Conservation (phyloP, 2,797 vertebrate species). For the Lacerta viridis region DNA sequence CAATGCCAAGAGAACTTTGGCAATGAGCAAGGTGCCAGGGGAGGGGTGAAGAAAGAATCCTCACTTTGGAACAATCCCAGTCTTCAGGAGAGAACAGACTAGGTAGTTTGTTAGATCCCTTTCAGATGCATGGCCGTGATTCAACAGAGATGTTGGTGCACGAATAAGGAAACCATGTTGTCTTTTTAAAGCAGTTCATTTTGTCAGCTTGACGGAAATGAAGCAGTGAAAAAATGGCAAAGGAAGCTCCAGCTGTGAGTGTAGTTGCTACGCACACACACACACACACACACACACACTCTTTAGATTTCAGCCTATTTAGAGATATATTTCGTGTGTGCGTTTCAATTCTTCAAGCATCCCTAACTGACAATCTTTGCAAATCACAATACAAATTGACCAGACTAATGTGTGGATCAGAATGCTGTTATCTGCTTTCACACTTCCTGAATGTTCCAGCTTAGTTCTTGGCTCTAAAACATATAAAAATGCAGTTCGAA, state of each 20-base stretch:
- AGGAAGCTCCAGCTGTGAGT: constrained; percentile 4
- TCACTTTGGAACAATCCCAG: background rate
- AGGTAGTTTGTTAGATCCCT: background rate
- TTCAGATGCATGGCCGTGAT: background rate
- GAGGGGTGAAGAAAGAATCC: background rate
- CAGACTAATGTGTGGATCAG: too few species aligned
- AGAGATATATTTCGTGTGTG: background rate
- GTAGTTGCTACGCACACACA: background rate
- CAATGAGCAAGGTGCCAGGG: background rate
- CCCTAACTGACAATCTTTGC: background rate
- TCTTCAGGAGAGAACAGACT: background rate
- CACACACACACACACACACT: background rate
- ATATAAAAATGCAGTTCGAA: background rate
- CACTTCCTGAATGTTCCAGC: background rate
- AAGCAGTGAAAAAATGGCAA: constrained; percentile 1
- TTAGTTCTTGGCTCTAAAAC: background rate
- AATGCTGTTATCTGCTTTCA: background rate
- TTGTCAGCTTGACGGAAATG: constrained; percentile 1
- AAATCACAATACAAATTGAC: background rate
- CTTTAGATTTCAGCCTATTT: background rate
- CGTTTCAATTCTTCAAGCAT: too few species aligned
- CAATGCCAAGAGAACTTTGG: background rate
- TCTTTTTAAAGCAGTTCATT: background rate
- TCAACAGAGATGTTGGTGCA: background rate
- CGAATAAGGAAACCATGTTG: too few species aligned